phyloP scores from a whole-genome alignment of 92 coral and sea anemone species.

The Nematostella vectensis region DNA sequence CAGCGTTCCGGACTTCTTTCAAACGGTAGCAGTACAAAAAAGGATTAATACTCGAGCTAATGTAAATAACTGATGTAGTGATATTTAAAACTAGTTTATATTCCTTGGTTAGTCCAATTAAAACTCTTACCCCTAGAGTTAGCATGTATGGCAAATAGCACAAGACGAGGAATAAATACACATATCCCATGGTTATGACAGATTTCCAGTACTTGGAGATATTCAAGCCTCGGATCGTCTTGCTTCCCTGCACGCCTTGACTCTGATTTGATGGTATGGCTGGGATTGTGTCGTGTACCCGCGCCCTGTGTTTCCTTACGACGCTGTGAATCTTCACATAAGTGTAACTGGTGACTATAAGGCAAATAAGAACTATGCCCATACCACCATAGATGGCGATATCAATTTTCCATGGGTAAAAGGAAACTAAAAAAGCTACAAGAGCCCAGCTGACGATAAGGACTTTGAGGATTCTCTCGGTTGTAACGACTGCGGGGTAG shows the following conservation, averaged over 20 bases:
- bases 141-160: conserved; percentile 44
- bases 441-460: conserved; percentile 18
- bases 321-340: conserved; percentile 21
- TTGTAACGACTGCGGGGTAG: conserved; percentile 28
- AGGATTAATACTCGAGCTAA: conserved; percentile 43
- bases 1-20: conserved; percentile 11
- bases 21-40: conserved; percentile 25
- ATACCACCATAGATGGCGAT: conserved; percentile 7
- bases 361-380: conserved; percentile 16
- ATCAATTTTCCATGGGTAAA: conserved; percentile 24
- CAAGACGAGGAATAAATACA: conserved; percentile 22
- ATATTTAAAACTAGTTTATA: conserved; percentile 28
- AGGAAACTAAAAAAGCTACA: conserved; percentile 12
- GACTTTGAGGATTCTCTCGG: conserved; percentile 13
- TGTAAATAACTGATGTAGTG: conserved; percentile 34
- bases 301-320: conserved; percentile 14
- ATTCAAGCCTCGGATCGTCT: conserved; percentile 3
- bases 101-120: conserved; percentile 20
- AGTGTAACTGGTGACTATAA: conserved; percentile 12
- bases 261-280: neutral
- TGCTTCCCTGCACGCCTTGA: neutral
- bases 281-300: neutral
- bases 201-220: conserved; percentile 31
- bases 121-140: conserved; percentile 6
- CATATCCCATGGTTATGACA: conserved; percentile 33